These are phyloP conservation scores for Cryptosula pallasiana DNA, from an alignment of 2,888 invertebrate genomes.

Conservation along the genomic window DNA sequence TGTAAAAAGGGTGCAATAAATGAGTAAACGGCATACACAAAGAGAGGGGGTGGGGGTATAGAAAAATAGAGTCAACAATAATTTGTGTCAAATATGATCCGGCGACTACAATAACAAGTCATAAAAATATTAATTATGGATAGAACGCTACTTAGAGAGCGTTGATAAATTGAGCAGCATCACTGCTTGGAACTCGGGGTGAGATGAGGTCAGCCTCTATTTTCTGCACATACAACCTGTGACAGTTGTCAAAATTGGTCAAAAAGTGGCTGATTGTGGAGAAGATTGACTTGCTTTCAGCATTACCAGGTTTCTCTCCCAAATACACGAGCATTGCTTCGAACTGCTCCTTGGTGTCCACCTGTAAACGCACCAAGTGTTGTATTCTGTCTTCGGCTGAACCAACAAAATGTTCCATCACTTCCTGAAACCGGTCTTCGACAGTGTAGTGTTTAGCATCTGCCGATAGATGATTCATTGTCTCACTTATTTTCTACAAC, in stretches of 20 bases:
- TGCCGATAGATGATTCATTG: conserved; percentile 10
- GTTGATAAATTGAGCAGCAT: neutral
- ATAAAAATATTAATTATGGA: no score
- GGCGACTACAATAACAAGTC: no score
- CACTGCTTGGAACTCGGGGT: neutral
- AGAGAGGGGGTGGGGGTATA: no score
- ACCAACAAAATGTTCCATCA: conserved; percentile 34
- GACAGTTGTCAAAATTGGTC: conserved; percentile 40
- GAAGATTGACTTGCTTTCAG: conserved; percentile 42
- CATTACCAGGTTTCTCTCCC: conserved; percentile 45
- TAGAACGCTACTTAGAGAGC: neutral
- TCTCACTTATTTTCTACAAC: neutral
- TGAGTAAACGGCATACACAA: no score
- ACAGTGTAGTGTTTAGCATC: conserved; percentile 18
- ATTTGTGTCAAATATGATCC: no score
- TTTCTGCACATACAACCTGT: neutral
- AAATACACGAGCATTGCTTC: conserved; percentile 42
- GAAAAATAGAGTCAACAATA: no score
- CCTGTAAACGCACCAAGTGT: conserved; percentile 37
- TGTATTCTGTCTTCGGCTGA: conserved; percentile 36
- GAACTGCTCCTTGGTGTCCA: conserved; percentile 40
- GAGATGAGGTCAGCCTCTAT: neutral
- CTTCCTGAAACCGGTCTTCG: conserved; percentile 42
- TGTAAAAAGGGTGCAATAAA: no score
- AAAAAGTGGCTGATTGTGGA: conserved; percentile 47